Evolutionary conservation across 2,888 invertebrate genomes (phyloP).

Genomic region (Cosmia trapezina): DNA sequence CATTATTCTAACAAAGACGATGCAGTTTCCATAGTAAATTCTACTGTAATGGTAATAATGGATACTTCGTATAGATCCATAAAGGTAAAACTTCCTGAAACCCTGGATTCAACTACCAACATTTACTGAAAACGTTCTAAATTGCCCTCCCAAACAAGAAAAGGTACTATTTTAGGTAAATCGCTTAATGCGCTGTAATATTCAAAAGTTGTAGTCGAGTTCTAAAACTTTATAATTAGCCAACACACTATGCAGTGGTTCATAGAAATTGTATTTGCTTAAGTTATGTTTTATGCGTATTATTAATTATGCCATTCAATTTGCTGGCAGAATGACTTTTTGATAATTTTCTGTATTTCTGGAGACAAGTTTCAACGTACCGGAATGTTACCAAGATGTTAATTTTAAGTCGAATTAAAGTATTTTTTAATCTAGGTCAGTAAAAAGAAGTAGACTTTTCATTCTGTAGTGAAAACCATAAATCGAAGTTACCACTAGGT

Average conservation of each 20-base stretch:
- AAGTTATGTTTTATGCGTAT: constrained; percentile 19
- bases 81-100: constrained; percentile 17
- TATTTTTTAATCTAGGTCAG: background rate
- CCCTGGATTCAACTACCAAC: constrained; percentile 18
- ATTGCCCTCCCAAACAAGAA: constrained; percentile 24
- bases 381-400: background rate
- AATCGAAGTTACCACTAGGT: background rate
- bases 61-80: background rate
- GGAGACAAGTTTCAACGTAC: constrained; percentile 3
- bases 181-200: constrained; percentile 33
- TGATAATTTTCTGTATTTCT: background rate
- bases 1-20: background rate
- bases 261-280: constrained; percentile 31
- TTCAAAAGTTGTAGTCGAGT: constrained; percentile 38
- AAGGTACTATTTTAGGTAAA: constrained; percentile 33
- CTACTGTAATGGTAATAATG: background rate
- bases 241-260: constrained; percentile 41
- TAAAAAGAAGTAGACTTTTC: background rate
- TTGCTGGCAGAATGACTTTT: constrained; percentile 6
- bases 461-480: background rate
- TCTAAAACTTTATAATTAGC: constrained; percentile 50
- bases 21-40: background rate
- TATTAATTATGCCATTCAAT: constrained; percentile 27
- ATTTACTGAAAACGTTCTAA: constrained; percentile 10
- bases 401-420: background rate